phyloP scores from a whole-genome alignment of 1,140 invertebrate genomes.

The Copidosoma floridanum region DNA sequence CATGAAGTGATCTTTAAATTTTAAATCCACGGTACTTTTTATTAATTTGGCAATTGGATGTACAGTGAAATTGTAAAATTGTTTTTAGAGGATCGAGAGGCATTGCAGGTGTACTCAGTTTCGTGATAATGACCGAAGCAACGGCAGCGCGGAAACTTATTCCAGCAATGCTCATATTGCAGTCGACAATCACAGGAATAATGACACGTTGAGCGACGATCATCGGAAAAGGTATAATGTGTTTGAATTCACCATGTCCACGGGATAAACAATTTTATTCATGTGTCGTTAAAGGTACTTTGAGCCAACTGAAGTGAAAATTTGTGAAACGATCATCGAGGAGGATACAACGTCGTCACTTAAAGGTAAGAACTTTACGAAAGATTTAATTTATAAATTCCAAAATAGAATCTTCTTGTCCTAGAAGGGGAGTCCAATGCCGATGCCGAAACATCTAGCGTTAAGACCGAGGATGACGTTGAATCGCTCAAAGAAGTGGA shows the following conservation, averaged over 20 bases:
- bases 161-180: background rate
- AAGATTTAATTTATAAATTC: slow-evolving; percentile 32
- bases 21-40: no score
- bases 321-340: slow-evolving; percentile 21
- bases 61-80: background rate
- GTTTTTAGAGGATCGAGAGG: background rate
- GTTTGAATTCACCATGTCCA: no score
- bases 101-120: background rate
- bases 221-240: slow-evolving; percentile 1
- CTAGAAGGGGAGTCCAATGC: slow-evolving; percentile 17
- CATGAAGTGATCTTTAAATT: no score
- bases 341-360: background rate
- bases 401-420: slow-evolving; percentile 34
- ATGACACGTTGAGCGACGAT: background rate
- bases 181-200: background rate
- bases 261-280: no score
- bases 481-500: background rate
- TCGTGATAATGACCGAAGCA: background rate
- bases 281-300: background rate
- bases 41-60: no score
- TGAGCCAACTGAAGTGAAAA: slow-evolving; percentile 1
- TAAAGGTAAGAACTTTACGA: slow-evolving; percentile 29
- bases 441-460: background rate
- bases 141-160: background rate
- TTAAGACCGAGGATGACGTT: background rate